Evolutionary conservation across 2,113 vertebrate species (phyloP).

Genomic region (Scartelaos histophorus): DNA sequence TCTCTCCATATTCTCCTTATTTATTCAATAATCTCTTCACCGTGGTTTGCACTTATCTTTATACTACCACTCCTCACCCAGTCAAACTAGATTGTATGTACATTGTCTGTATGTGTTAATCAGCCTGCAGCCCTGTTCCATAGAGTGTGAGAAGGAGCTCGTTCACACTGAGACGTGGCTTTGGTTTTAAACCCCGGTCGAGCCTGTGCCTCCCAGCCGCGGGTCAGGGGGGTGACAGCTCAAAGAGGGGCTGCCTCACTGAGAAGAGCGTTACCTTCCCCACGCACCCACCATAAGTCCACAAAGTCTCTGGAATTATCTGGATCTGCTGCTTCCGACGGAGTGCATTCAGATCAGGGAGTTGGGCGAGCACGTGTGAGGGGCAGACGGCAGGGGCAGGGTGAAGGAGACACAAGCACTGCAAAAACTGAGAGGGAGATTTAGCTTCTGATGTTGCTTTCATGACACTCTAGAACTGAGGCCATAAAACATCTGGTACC

Average conservation of each 20-base stretch:
- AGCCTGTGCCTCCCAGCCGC: slow-evolving; percentile 62
- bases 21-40: too few species aligned
- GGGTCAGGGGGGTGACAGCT: slow-evolving; percentile 71
- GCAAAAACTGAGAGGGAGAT: too few species aligned
- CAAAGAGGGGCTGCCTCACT: slow-evolving; percentile 69
- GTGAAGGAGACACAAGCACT: background rate
- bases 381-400: slow-evolving; percentile 20
- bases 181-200: slow-evolving; percentile 65
- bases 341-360: slow-evolving; percentile 74
- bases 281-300: slow-evolving; percentile 65
- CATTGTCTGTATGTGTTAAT: slow-evolving; percentile 39
- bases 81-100: background rate
- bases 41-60: too few species aligned
- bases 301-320: slow-evolving; percentile 77
- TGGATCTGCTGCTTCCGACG: slow-evolving; percentile 61
- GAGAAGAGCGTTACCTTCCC: slow-evolving; percentile 76
- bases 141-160: slow-evolving; percentile 63
- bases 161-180: slow-evolving; percentile 52
- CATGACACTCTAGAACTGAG: too few species aligned
- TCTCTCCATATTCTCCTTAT: too few species aligned
- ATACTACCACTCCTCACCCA: too few species aligned
- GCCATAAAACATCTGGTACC: too few species aligned
- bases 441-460: too few species aligned
- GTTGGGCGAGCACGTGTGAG: slow-evolving; percentile 35
- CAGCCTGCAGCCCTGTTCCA: slow-evolving; percentile 23